These are phyloP conservation scores for Rhegmatorhina hoffmannsi DNA, from an alignment of 2,113 vertebrate genomes.

Conservation along the genomic window DNA sequence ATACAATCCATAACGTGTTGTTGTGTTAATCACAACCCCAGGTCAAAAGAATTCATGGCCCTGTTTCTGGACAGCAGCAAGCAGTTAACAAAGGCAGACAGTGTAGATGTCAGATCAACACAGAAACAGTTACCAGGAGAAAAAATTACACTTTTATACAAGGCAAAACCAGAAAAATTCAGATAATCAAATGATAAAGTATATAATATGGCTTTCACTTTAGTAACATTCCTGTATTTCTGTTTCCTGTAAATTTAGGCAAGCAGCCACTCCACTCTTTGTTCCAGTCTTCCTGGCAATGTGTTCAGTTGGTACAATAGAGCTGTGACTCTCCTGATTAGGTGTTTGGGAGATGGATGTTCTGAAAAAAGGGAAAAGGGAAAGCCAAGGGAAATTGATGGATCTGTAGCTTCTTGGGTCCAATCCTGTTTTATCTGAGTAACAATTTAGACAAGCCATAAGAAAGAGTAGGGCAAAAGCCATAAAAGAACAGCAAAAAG, in stretches of 20 bases:
- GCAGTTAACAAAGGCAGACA: background rate
- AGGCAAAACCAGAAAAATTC: background rate
- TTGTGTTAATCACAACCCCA: constrained; percentile 9
- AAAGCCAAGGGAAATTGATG: background rate
- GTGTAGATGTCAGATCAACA: background rate
- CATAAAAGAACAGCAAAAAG: background rate
- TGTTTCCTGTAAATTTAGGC: background rate
- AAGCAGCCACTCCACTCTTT: background rate
- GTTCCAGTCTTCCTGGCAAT: background rate
- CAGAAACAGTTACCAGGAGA: background rate
- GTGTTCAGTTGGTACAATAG: background rate
- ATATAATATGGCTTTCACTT: background rate
- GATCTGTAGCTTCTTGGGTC: background rate
- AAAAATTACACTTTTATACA: background rate
- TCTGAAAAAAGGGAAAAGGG: background rate
- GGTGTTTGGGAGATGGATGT: background rate
- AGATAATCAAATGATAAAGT: background rate
- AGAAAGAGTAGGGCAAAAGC: background rate
- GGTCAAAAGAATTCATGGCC: background rate
- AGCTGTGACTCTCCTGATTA: background rate
- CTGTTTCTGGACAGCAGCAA: background rate
- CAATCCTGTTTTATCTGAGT: background rate
- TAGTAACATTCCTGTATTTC: background rate
- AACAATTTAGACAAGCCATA: background rate
- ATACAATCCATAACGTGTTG: background rate